Evolutionary conservation across 2,113 vertebrate species (phyloP).

Genomic region (Ammospiza caudacuta): DNA sequence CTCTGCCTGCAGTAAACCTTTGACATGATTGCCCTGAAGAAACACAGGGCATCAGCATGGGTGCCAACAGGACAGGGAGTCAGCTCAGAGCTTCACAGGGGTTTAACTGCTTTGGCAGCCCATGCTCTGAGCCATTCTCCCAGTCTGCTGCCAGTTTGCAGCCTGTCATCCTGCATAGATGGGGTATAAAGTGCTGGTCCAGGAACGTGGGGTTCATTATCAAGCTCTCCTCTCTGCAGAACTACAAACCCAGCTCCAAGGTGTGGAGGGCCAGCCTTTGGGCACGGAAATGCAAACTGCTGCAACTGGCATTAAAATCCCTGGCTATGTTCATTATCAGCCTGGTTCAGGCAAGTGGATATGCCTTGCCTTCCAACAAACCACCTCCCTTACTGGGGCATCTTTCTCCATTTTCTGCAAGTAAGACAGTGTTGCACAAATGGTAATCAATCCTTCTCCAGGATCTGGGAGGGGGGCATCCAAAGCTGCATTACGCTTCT

Average conservation of each 20-base stretch:
- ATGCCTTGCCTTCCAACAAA: neutral
- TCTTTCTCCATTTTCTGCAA: neutral
- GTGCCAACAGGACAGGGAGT: neutral
- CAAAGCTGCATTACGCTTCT: neutral
- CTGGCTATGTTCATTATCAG: neutral
- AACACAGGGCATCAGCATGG: neutral
- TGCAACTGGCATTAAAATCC: neutral
- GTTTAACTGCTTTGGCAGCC: conserved; percentile 5
- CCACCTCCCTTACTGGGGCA: neutral
- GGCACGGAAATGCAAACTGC: neutral
- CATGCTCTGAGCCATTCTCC: neutral
- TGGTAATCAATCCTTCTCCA: neutral
- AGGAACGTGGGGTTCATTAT: neutral
- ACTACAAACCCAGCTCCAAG: neutral
- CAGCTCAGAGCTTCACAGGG: neutral
- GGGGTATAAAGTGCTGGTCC: neutral
- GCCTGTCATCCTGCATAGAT: neutral
- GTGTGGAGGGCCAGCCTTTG: accelerated
- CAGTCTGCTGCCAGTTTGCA: neutral
- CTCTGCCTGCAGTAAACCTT: neutral
- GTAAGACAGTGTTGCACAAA: neutral
- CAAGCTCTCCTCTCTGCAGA: neutral
- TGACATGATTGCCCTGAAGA: neutral
- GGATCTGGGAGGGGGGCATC: neutral
- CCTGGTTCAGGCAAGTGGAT: neutral